A percentile compares a stretch with the other conserved stretches of the same genome.
Conservation (phyloP, 1,140 invertebrate species). For the Lamellibrachia luymesi region DNA sequence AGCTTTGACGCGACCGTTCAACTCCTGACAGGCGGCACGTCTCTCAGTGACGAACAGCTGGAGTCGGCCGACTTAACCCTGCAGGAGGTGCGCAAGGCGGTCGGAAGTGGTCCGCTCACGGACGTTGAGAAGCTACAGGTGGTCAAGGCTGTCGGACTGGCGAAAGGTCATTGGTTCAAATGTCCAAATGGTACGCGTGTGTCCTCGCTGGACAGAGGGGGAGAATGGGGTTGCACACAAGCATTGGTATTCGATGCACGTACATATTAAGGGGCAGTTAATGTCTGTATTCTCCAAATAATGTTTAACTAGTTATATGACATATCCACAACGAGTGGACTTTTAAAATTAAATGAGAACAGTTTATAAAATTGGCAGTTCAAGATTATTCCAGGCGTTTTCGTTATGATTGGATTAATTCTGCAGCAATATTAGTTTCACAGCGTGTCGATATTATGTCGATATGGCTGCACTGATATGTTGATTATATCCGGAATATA, state of each 20-base stretch:
- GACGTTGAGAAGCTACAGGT: conserved; percentile 64
- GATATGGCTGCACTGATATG: too few species aligned
- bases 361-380: too few species aligned
- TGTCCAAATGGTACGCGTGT: conserved; percentile 64
- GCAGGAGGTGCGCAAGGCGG: not conserved
- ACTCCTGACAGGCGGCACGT: not conserved
- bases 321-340: too few species aligned
- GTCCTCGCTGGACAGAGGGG: not conserved
- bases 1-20: not conserved
- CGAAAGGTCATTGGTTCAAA: conserved; percentile 71
- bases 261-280: not conserved
- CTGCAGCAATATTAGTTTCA: not conserved
- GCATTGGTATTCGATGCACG: too few species aligned
- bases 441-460: too few species aligned
- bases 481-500: not conserved
- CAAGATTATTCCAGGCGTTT: too few species aligned
- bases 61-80: conserved; percentile 15
- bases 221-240: too few species aligned
- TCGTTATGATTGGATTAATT: too few species aligned
- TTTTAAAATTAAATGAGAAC: too few species aligned
- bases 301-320: too few species aligned
- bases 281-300: not conserved
- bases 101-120: conserved; percentile 38
- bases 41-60: conserved; percentile 15
- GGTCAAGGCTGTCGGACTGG: conserved; percentile 64